Evolutionary conservation across 2,888 invertebrate species (phyloP).

Genomic region (Lepeophtheirus nordmannii): DNA sequence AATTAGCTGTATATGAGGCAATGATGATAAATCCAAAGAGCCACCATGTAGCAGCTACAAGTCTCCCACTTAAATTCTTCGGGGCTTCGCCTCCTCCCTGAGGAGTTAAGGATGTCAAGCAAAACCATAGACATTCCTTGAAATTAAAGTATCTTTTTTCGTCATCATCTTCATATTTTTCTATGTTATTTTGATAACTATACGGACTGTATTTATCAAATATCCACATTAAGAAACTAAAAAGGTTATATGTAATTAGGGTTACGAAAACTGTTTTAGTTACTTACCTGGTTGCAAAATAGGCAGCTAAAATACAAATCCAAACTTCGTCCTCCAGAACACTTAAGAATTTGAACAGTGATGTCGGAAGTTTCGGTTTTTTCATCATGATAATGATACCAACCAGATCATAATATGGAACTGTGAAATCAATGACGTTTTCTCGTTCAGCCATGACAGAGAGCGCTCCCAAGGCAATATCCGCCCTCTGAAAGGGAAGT

Average conservation of each 20-base stretch:
- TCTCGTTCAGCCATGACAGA: slow-evolving; percentile 95
- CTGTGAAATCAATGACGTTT: slow-evolving; percentile 85
- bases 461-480: slow-evolving; percentile 80
- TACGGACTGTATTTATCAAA: slow-evolving; percentile 96
- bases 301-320: slow-evolving; percentile 85
- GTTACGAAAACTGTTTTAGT: not conserved
- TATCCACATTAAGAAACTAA: slow-evolving; percentile 76
- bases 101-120: slow-evolving; percentile 93
- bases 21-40: slow-evolving; percentile 96
- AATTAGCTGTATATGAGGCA: slow-evolving; percentile 93
- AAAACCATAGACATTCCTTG: slow-evolving; percentile 96
- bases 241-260: slow-evolving; percentile 29
- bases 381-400: slow-evolving; percentile 93
- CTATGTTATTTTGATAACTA: slow-evolving; percentile 84
- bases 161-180: slow-evolving; percentile 78
- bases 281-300: slow-evolving; percentile 56
- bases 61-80: slow-evolving; percentile 80
- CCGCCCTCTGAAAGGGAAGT: slow-evolving; percentile 47
- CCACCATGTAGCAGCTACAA: slow-evolving; percentile 98
- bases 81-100: slow-evolving; percentile 56
- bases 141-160: slow-evolving; percentile 85
- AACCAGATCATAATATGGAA: slow-evolving; percentile 93
- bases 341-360: slow-evolving; percentile 87
- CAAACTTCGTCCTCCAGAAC: slow-evolving; percentile 91
- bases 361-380: slow-evolving; percentile 62